A percentile compares a stretch with the other conserved stretches of the same genome.
Evolutionary conservation across 2,113 vertebrate species (phyloP).

Genomic region (Pseudorectes ferrugineus): DNA sequence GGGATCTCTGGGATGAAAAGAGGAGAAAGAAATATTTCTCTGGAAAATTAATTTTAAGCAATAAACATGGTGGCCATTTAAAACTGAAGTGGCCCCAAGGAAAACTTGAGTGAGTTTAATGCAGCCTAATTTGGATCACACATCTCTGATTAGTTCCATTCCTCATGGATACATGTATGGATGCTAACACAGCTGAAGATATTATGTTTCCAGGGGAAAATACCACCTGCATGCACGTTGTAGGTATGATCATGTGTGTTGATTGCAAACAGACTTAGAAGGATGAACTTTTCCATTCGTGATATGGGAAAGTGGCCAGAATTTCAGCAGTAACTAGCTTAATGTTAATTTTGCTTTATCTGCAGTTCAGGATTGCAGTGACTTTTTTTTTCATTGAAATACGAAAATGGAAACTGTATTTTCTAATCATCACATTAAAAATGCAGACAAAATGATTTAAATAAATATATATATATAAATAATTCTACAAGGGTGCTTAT

Average conservation of each 20-base stretch:
- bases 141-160: neutral
- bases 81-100: neutral
- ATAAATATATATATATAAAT: neutral
- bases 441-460: neutral
- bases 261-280: neutral
- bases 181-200: neutral
- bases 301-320: neutral
- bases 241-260: neutral
- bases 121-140: neutral
- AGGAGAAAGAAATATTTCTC: neutral
- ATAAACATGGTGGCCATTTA: neutral
- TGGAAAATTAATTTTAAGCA: neutral
- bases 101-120: neutral
- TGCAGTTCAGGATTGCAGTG: neutral
- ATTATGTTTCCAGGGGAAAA: neutral
- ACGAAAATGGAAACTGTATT: neutral
- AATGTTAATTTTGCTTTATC: neutral
- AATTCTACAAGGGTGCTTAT: neutral
- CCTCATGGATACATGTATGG: neutral
- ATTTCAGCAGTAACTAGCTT: neutral
- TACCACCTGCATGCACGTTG: neutral
- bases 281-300: neutral
- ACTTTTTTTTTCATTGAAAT: neutral
- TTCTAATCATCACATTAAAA: neutral
- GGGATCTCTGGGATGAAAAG: neutral